Evolutionary conservation across 2,797 vertebrate species (phyloP).

Genomic region (Phaenicophaeus curvirostris): DNA sequence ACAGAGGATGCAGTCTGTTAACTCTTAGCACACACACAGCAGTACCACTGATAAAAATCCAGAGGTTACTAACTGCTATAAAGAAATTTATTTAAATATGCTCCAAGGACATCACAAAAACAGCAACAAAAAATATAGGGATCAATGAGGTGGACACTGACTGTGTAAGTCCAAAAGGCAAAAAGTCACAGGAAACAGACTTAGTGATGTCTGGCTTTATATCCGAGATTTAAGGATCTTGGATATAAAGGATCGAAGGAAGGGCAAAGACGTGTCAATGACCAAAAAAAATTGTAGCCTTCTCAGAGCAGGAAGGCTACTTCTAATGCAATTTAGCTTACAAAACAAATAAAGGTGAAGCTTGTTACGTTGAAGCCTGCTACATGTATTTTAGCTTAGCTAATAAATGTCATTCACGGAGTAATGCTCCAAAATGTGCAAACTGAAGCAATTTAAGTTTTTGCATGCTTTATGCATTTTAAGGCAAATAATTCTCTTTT

Average conservation of each 20-base stretch:
- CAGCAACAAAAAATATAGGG: background rate
- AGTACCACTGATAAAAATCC: background rate
- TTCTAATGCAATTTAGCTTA: background rate
- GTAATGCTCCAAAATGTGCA: slow-evolving; percentile 8
- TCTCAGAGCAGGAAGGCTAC: background rate
- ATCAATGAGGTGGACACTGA: background rate
- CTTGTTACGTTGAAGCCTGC: background rate
- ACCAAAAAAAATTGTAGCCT: background rate
- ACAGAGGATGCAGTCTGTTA: background rate
- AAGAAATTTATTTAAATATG: background rate
- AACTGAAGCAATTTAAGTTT: background rate
- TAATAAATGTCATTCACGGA: background rate
- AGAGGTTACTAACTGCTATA: background rate
- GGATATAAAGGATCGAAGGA: no score
- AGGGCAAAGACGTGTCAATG: background rate
- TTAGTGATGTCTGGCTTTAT: background rate
- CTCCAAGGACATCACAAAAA: background rate
- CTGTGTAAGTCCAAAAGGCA: background rate
- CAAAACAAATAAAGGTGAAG: background rate
- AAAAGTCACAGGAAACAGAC: background rate
- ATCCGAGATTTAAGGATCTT: background rate
- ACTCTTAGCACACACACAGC: background rate
- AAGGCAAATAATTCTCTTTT: slow-evolving; percentile 47
- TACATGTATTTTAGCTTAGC: background rate
- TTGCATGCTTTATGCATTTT: slow-evolving; percentile 35